Conservation (phyloP, 2,888 invertebrate species). For the Rosalia funebris region DNA sequence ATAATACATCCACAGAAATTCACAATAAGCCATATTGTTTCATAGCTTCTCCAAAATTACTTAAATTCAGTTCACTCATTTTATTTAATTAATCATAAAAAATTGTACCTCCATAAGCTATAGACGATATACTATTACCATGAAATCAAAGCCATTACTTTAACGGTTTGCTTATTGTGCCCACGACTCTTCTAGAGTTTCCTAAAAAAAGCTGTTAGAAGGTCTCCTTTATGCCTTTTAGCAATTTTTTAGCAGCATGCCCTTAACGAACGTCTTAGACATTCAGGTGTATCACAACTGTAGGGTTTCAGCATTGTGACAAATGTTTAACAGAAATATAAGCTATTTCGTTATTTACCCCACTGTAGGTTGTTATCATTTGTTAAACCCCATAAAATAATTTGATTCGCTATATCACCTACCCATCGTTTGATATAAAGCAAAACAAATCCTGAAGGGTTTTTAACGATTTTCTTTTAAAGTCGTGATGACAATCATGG, state of each 20-base stretch:
- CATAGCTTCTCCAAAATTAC: too few relatives aligned
- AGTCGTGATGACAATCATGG: background rate
- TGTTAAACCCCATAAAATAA: too few relatives aligned
- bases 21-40: too few relatives aligned
- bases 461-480: background rate
- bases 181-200: background rate
- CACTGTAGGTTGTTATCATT: too few relatives aligned
- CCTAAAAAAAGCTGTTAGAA: background rate
- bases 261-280: background rate
- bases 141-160: background rate
- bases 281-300: background rate
- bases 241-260: background rate
- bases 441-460: background rate
- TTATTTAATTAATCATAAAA: too few relatives aligned
- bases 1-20: too few relatives aligned
- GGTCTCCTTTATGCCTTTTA: background rate
- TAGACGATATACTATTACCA: too few relatives aligned
- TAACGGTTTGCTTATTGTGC: background rate
- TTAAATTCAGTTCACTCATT: too few relatives aligned
- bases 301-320: background rate
- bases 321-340: background rate
- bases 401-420: too few relatives aligned
- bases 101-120: too few relatives aligned
- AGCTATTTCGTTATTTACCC: too few relatives aligned
- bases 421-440: background rate